Base-by-base conservation (phyloP, 2,888 invertebrate genomes). In the Taphrorychus bicolor region DNA sequence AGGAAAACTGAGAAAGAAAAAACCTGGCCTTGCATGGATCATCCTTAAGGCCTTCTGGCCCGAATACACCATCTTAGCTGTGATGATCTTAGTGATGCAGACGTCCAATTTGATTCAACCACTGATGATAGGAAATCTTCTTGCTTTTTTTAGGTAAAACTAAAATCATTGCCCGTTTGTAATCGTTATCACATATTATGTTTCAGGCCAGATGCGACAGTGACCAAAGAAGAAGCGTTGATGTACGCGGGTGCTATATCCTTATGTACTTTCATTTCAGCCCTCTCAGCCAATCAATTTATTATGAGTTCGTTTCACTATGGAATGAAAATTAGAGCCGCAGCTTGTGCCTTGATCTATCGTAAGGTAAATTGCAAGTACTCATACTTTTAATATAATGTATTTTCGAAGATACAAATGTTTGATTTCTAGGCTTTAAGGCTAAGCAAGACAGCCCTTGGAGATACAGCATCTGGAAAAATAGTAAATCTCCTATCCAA, bases 401-500 rank as follows among this genome's bases (percentile, higher is more conserved):
- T n/a, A n/a, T n/a, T n/a, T n/a, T n/a, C n/a, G n/a, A n/a, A n/a
- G n/a, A 5, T 52, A 52, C 18, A 17, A 5, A 22, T 60, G 5
- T 62, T 65, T 24, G 7, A 16, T 71, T 72, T 9, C n/a, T 80
- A 94, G 93, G 85, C 91, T 0, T 83, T 94, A 9, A 85, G 87
- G 5, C 81, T 94, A 32, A 93, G 91, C 75, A 85, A 89, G 73
- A 86, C 87, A 0, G 89, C 91, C 0, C 81, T 93, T 41, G 88
- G 88, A 2, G 85, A 89, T 76, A 91, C 92, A 0, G 89, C 95
- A 0, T 91, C 92, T 0, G 97, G 97, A 0, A 95, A 97, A 82
- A 89, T 98, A 59, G 92, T 97, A 11, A 97, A 98, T 83, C 84
- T 98, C 3, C 86, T 98, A 59, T 95, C 97, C 3, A 97, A 97